A percentile compares a stretch with the other conserved stretches of the same genome.
Evolutionary conservation across 1,140 invertebrate species (phyloP).

Genomic region (Drosophila quadrilineata): DNA sequence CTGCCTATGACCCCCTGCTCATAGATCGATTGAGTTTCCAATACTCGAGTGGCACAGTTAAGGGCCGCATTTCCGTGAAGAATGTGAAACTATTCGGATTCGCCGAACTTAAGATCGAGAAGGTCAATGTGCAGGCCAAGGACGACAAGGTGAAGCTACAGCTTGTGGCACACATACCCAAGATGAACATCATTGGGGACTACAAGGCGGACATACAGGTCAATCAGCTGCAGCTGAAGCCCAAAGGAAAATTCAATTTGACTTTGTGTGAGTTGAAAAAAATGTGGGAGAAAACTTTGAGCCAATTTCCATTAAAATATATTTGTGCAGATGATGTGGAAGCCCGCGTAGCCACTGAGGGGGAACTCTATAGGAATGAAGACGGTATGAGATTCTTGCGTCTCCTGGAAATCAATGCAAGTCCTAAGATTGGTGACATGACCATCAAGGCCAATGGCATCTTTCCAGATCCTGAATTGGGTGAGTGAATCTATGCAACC

Average conservation of each 20-base stretch:
- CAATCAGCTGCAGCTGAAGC: constrained; percentile 65
- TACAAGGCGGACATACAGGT: constrained; percentile 76
- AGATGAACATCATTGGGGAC: constrained; percentile 57
- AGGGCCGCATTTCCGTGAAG: constrained; percentile 58
- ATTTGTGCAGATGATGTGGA: constrained; percentile 54
- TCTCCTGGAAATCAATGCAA: constrained; percentile 48
- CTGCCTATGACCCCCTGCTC: constrained; percentile 65
- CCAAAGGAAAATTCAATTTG: constrained; percentile 74
- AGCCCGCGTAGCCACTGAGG: constrained; percentile 41
- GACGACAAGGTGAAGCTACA: constrained; percentile 49
- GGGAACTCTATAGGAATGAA: constrained; percentile 56
- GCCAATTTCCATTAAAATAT: background rate
- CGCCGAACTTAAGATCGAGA: constrained; percentile 30
- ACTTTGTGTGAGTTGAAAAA: constrained; percentile 57
- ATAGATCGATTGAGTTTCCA: constrained; percentile 62
- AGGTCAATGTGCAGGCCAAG: constrained; percentile 37
- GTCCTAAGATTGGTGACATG: constrained; percentile 62
- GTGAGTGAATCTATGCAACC: constrained; percentile 32
- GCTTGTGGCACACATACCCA: constrained; percentile 40
- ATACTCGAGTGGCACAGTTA: constrained; percentile 50
- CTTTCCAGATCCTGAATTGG: constrained; percentile 73
- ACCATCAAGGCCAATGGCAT: constrained; percentile 70
- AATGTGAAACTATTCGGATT: constrained; percentile 62
- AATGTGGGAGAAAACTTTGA: background rate
- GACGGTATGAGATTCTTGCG: constrained; percentile 57